Evolutionary conservation across 2,797 vertebrate genomes (phyloP).

Genomic region (Malurus leucopterus): DNA sequence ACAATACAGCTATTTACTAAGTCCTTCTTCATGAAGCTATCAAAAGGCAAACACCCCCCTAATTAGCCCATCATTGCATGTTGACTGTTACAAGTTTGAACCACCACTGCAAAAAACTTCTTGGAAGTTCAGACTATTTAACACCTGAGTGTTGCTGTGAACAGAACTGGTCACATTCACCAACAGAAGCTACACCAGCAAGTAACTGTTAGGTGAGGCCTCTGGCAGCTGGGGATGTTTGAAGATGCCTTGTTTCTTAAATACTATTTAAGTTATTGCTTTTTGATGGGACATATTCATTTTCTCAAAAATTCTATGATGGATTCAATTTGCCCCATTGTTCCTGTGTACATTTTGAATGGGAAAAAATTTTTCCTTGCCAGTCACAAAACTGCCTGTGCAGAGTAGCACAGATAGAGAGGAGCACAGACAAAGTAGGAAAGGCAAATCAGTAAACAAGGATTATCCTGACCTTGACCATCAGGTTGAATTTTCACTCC

Average conservation of each 20-base stretch:
- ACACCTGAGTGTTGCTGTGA: rapidly evolving
- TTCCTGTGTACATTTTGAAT: rapidly evolving
- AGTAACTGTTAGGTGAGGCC: background rate
- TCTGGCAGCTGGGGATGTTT: background rate
- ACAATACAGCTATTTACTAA: background rate
- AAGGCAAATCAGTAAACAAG: rapidly evolving
- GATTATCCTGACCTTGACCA: background rate
- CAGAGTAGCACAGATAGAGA: rapidly evolving
- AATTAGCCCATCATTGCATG: rapidly evolving
- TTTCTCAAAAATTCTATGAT: rapidly evolving
- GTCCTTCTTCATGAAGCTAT: background rate
- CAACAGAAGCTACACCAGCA: background rate
- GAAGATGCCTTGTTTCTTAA: rapidly evolving
- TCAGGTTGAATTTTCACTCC: background rate
- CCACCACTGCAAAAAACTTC: background rate
- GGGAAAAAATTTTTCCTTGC: background rate
- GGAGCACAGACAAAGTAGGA: rapidly evolving
- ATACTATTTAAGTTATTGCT: background rate
- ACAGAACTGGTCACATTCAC: rapidly evolving
- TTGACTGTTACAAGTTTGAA: background rate
- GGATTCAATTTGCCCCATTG: rapidly evolving
- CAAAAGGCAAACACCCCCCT: rapidly evolving
- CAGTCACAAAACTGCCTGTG: background rate
- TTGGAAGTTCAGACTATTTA: background rate
- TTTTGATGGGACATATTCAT: background rate